A percentile compares a stretch with the other conserved stretches of the same genome.
phyloP scores from a whole-genome alignment of 1,140 invertebrate species.

The Cheumatopsyche charites region DNA sequence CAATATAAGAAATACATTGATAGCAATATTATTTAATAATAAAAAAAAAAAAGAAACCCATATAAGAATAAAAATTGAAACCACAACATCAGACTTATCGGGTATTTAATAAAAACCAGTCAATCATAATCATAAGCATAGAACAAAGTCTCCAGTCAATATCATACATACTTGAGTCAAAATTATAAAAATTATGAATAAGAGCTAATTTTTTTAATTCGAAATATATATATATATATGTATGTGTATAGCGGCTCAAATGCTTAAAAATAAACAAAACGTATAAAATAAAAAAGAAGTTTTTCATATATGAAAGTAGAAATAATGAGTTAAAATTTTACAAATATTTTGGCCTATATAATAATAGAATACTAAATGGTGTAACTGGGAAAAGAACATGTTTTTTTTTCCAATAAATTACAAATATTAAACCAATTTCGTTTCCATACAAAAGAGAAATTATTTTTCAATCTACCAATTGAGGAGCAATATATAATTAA shows the following conservation, averaged over 20 bases:
- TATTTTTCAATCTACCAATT: too few species aligned
- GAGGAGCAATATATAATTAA: too few species aligned
- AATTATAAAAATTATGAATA: slow-evolving; percentile 47
- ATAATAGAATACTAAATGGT: not conserved
- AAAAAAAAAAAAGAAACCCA: not conserved
- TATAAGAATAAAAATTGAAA: slow-evolving; percentile 34
- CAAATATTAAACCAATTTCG: too few species aligned
- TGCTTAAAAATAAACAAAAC: slow-evolving; percentile 23
- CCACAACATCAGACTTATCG: slow-evolving; percentile 41
- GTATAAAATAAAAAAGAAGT: slow-evolving; percentile 8
- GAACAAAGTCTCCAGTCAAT: slow-evolving; percentile 47
- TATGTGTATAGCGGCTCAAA: slow-evolving; percentile 35
- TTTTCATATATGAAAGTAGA: not conserved
- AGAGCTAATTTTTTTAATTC: slow-evolving; percentile 43
- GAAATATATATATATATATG: slow-evolving; percentile 26
- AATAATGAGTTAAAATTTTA: not conserved
- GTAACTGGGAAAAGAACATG: too few species aligned
- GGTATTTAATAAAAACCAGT: slow-evolving; percentile 48
- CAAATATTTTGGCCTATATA: slow-evolving; percentile 22
- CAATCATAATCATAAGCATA: slow-evolving; percentile 46
- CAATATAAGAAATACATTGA: too few species aligned
- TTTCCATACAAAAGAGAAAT: too few species aligned
- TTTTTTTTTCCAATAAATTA: too few species aligned
- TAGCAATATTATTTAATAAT: too few species aligned
- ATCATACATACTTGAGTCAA: slow-evolving; percentile 48